Evolutionary conservation across 2,888 invertebrate genomes (phyloP), one percentile per base, ranked within the genome.

Genomic region (Agrotis puta): DNA sequence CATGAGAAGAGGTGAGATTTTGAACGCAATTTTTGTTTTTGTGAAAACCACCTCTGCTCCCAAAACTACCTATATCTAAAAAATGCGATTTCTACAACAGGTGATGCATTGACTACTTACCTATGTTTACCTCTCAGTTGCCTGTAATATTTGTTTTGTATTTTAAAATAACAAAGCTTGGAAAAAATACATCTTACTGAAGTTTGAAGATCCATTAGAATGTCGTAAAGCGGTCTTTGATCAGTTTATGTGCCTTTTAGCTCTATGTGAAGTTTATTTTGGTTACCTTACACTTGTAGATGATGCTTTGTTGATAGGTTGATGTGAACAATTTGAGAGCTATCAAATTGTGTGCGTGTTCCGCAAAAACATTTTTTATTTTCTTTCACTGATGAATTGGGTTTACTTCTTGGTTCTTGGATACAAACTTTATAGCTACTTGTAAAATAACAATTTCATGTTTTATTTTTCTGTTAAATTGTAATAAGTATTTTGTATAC

Each of bases 141-240:
- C 77, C 59, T 62, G 61, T 78, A 68, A 64, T 77, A 64, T 64
- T 69, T 58, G 64, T 73, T 80, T 74, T 70, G 54, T 70, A 65
- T 70, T 74, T 48, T 53, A 51, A 75, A 76, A 76, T 51, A 79
- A 70, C 69, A 67, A 65, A 59, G 33, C 64, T 65, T 69, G 62
- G 74, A 59, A 77, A 81, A 58, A 74, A 50, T 63, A 70, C 48
- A 50, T 54, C 62, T 64, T 64, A 76, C 58, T 77, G 74, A 73
- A 70, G 70, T 78, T 73, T 53, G 51, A 70, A 70, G 64, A 82
- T 64, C 74, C 72, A 82, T 85, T 81, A 77, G 62, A 77, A 59
- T 75, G 66, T 79, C 74, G 75, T 84, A 82, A 85, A 82, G 72
- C 33, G 57, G 22, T 53, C 80, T 85, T 83, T 84, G 82, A 79